Conservation (phyloP, 2,113 vertebrate genomes). For the human region GRCh38 chrX:108350001-108350500, state of each 20-base stretch:
- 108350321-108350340: background rate
- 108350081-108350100: background rate
- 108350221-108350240: background rate
- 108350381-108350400: background rate
- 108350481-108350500: background rate
- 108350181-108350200: background rate
- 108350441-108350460: background rate
- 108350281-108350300: slow-evolving; percentile 6
- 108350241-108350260: background rate
- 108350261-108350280: background rate
- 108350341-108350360: background rate
- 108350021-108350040: slow-evolving; percentile 8
- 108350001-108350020: slow-evolving; percentile 23
- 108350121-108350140: background rate
- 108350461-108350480: background rate
- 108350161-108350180: background rate
- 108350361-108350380: background rate
- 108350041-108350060: background rate
- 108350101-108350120: background rate
- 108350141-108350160: slow-evolving; percentile 7
- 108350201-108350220: background rate
- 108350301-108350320: background rate
- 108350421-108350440: background rate
- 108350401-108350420: slow-evolving; percentile 27
- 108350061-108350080: background rate